Percentiles rank a stretch among this genome's conserved stretches.
phyloP scores from a whole-genome alignment of 2,113 vertebrate genomes.

The Mungos mungo region DNA sequence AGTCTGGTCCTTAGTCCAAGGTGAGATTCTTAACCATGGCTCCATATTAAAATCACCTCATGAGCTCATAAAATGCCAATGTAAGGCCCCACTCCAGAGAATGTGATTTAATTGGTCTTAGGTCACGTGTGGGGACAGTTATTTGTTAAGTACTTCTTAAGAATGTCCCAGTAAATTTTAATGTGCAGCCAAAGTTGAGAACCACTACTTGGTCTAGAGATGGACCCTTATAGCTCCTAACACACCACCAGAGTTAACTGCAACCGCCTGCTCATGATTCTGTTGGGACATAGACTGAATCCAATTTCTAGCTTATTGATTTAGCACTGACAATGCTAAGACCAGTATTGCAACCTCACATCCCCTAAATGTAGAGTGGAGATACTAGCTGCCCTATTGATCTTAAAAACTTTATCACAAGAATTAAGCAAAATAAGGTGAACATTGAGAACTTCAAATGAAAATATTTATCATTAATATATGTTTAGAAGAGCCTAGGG shows the following conservation, averaged over 20 bases:
- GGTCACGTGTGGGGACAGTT: background rate
- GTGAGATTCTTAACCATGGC: background rate
- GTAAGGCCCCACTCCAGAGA: background rate
- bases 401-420: background rate
- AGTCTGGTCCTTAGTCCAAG: background rate
- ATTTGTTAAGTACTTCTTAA: constrained; percentile 5
- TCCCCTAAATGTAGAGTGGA: background rate
- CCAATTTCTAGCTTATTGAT: constrained; percentile 1
- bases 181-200: background rate
- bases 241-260: background rate
- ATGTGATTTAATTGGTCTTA: constrained; percentile 29
- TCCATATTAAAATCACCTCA: background rate
- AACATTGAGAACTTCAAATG: background rate
- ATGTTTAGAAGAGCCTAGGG: background rate
- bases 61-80: background rate
- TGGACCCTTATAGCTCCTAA: background rate
- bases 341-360: background rate
- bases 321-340: background rate
- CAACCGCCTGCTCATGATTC: background rate
- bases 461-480: background rate
- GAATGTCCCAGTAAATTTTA: background rate
- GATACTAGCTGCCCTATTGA: background rate
- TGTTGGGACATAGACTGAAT: background rate
- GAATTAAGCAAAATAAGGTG: background rate
- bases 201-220: background rate